phyloP scores from a whole-genome alignment of 2,888 invertebrate genomes.

The Drosophila prolongata region DNA sequence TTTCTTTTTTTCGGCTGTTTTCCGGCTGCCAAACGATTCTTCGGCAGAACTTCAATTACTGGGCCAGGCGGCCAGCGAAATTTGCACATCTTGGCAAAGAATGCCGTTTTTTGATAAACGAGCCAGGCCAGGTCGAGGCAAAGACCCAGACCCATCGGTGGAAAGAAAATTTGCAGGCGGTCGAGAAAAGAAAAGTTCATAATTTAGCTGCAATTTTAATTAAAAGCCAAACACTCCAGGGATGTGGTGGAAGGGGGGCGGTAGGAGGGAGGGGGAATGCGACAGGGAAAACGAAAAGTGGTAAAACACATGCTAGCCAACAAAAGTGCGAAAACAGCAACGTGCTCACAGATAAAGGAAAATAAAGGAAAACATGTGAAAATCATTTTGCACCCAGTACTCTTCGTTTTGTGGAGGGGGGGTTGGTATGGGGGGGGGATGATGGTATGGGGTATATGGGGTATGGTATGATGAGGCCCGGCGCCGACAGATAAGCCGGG shows the following conservation, averaged over 20 bases:
- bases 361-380: constrained; percentile 67
- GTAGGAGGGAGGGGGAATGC: neutral
- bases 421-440: too few species aligned
- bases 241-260: neutral
- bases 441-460: neutral
- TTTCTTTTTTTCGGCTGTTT: too few species aligned
- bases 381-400: constrained; percentile 68
- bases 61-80: constrained; percentile 17
- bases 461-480: constrained; percentile 21
- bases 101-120: constrained; percentile 31
- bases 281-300: constrained; percentile 38
- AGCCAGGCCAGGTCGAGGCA: constrained; percentile 17
- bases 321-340: constrained; percentile 65
- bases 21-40: too few species aligned
- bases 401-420: too few species aligned
- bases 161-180: constrained; percentile 63
- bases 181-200: constrained; percentile 77
- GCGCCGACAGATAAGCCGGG: constrained; percentile 64
- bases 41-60: neutral
- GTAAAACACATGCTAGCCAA: constrained; percentile 39
- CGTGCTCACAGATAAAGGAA: constrained; percentile 10
- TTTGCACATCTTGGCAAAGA: constrained; percentile 32
- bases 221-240: constrained; percentile 55
- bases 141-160: constrained; percentile 64
- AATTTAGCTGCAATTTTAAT: constrained; percentile 73